Percentiles rank a stretch among this genome's conserved stretches.
phyloP scores from a whole-genome alignment of 2,113 vertebrate genomes.

The Callorhinus ursinus region DNA sequence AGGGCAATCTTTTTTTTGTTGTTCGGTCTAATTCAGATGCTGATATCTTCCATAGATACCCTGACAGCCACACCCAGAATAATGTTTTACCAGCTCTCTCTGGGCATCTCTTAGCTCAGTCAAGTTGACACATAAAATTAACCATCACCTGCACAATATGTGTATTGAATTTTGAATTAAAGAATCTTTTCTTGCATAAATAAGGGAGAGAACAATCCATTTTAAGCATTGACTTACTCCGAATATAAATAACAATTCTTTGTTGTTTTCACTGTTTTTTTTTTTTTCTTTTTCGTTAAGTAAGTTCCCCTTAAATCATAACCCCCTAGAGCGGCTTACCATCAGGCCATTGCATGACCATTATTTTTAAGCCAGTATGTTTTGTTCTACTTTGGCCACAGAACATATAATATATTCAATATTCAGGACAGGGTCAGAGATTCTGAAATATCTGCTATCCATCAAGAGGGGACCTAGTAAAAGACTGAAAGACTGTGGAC shows the following conservation, averaged over 20 bases:
- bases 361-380: neutral
- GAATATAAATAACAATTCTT: conserved; percentile 34
- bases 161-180: neutral
- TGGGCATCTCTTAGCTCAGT: neutral
- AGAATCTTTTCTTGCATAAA: conserved; percentile 6
- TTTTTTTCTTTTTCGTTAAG: neutral
- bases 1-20: neutral
- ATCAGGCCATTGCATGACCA: neutral
- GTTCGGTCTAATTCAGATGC: neutral
- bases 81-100: neutral
- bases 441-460: neutral
- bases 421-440: neutral
- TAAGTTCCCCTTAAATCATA: conserved; percentile 1
- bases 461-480: neutral
- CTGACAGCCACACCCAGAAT: neutral
- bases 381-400: neutral
- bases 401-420: neutral
- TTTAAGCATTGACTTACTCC: conserved; percentile 27
- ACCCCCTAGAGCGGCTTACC: neutral
- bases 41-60: neutral
- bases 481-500: neutral
- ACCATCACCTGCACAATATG: neutral
- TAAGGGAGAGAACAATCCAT: neutral
- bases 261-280: neutral
- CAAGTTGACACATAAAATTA: neutral